These are phyloP conservation scores for Rhegmatorhina hoffmannsi DNA, from an alignment of 2,113 vertebrate genomes.

Conservation along the genomic window DNA sequence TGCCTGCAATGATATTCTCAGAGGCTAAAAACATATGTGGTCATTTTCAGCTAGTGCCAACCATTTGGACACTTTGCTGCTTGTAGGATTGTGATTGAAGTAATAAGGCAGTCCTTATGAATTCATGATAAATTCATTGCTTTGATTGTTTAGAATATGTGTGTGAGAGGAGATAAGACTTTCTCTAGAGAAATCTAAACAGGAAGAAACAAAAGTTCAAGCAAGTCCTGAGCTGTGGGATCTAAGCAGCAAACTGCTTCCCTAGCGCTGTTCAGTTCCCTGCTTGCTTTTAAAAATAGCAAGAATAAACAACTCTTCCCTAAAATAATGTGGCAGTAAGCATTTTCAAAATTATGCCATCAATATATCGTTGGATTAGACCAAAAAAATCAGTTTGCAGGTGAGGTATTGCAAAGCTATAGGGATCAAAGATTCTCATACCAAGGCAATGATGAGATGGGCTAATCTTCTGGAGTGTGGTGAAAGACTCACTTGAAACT, in stretches of 20 bases:
- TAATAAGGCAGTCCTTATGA: background rate
- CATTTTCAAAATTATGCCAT: background rate
- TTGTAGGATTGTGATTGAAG: accelerated
- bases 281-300: background rate
- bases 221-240: background rate
- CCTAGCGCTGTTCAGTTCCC: background rate
- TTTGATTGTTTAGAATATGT: background rate
- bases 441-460: background rate
- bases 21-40: background rate
- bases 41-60: background rate
- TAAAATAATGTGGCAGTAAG: background rate
- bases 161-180: background rate
- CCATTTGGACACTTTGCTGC: background rate
- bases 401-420: background rate
- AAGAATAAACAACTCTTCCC: background rate
- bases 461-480: background rate
- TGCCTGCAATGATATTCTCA: background rate
- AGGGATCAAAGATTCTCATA: background rate
- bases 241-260: background rate
- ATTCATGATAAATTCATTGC: background rate
- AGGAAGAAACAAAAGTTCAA: background rate
- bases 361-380: background rate
- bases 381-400: background rate
- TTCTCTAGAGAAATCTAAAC: background rate
- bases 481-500: background rate